Percentiles rank a stretch among this genome's conserved stretches.
Conservation (phyloP, 2,113 vertebrate genomes). For the Pavo muticus region DNA sequence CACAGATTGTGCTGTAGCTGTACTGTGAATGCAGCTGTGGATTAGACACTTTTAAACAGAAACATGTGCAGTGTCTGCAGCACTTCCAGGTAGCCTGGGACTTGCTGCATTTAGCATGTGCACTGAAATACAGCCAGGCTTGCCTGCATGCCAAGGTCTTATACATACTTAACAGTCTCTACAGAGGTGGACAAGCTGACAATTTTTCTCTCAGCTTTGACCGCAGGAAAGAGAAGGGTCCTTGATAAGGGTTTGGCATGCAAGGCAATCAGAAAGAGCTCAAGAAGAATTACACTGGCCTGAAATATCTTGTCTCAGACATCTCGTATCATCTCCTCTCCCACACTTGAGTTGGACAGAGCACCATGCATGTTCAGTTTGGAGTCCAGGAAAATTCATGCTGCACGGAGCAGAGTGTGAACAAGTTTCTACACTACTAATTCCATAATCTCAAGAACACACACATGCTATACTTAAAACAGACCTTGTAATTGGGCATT, state of each 20-base stretch:
- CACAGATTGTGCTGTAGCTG: rapidly evolving
- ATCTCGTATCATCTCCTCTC: not conserved
- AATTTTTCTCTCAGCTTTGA: not conserved
- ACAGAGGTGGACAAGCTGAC: not conserved
- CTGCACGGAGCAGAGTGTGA: not conserved
- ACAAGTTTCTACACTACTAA: not conserved
- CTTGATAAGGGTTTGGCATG: not conserved
- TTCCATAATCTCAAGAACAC: not conserved
- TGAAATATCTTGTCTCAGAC: not conserved
- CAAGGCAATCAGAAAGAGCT: not conserved
- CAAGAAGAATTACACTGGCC: not conserved
- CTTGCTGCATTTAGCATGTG: too few relatives aligned
- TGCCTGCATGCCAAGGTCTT: not conserved
- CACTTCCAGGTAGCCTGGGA: not conserved
- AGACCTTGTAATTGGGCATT: not conserved
- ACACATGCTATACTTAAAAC: not conserved
- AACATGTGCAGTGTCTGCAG: too few relatives aligned
- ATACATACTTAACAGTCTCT: not conserved
- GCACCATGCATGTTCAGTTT: not conserved
- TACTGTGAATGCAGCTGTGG: rapidly evolving
- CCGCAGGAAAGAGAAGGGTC: not conserved
- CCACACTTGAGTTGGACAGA: not conserved
- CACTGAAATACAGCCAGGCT: not conserved
- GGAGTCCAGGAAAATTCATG: not conserved
- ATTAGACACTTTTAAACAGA: not conserved